Evolutionary conservation across 2,113 vertebrate genomes (phyloP).

Genomic region (Uria lomvia): DNA sequence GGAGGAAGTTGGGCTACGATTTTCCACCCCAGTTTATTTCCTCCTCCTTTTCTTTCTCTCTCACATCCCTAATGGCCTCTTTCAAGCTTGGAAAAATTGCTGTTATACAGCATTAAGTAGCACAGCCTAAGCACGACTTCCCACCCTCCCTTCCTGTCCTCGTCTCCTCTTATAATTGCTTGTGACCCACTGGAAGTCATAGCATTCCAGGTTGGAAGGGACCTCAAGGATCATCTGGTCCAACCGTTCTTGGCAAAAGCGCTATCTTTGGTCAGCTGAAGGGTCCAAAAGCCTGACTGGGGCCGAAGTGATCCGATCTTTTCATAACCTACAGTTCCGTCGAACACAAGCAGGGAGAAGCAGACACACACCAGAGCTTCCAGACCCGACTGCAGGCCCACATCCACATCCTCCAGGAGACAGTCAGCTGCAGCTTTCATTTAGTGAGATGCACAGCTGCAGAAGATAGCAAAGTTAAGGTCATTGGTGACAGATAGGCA

Average conservation of each 20-base stretch:
- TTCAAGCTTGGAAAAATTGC: not conserved
- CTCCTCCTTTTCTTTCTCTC: not conserved
- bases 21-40: not conserved
- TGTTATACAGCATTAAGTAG: not conserved
- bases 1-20: accelerated
- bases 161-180: not conserved
- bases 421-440: not conserved
- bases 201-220: not conserved
- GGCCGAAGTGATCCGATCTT: not conserved
- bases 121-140: accelerated
- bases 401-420: not conserved
- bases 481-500: not conserved
- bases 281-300: not conserved
- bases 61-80: not conserved
- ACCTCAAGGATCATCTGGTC: not conserved
- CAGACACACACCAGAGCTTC: not conserved
- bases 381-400: not conserved
- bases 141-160: not conserved
- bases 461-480: not conserved
- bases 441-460: not conserved
- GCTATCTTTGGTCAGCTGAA: not conserved
- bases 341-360: not conserved
- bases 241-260: not conserved
- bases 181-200: not conserved
- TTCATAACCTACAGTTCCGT: not conserved